Evolutionary conservation across 2,888 invertebrate species (phyloP).

Genomic region (Coleophora deauratella): DNA sequence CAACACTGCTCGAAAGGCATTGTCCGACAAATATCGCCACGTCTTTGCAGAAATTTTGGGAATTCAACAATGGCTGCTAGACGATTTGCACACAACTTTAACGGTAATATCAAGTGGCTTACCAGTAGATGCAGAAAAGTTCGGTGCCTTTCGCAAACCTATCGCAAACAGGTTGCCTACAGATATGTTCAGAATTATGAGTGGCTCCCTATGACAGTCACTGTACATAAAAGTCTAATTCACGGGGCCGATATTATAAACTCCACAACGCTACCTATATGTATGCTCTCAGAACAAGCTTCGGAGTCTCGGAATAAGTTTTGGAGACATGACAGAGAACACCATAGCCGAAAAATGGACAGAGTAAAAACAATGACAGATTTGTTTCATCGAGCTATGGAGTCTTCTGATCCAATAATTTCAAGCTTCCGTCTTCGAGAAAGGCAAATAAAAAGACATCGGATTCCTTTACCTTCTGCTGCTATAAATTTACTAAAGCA

Average conservation of each 20-base stretch:
- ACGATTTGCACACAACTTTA: slow-evolving; percentile 7
- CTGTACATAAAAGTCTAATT: slow-evolving; percentile 1
- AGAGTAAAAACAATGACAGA: slow-evolving; percentile 4
- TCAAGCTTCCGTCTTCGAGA: neutral
- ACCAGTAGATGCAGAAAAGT: slow-evolving; percentile 7
- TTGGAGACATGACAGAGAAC: slow-evolving; percentile 8
- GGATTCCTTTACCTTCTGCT: neutral
- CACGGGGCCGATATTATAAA: neutral
- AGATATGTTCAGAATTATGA: slow-evolving; percentile 18
- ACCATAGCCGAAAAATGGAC: slow-evolving; percentile 6
- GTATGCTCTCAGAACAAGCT: slow-evolving; percentile 1
- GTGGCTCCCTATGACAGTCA: slow-evolving; percentile 10
- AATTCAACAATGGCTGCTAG: slow-evolving; percentile 3
- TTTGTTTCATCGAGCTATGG: slow-evolving; percentile 9
- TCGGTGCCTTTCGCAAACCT: neutral
- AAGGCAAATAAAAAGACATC: neutral
- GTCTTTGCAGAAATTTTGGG: slow-evolving; percentile 5
- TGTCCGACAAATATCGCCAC: slow-evolving; percentile 4
- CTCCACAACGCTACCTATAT: slow-evolving; percentile 13
- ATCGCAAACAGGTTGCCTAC: neutral
- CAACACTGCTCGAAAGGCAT: slow-evolving; percentile 6
- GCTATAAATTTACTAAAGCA: too few relatives aligned
- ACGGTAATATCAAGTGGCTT: slow-evolving; percentile 5
- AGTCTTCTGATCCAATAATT: slow-evolving; percentile 8
- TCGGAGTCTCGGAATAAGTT: slow-evolving; percentile 2